A percentile compares a stretch with the other conserved stretches of the same genome.
These are phyloP conservation scores for Psittacula cyanocephala DNA, from an alignment of 2,113 vertebrate species.

Conservation along the genomic window DNA sequence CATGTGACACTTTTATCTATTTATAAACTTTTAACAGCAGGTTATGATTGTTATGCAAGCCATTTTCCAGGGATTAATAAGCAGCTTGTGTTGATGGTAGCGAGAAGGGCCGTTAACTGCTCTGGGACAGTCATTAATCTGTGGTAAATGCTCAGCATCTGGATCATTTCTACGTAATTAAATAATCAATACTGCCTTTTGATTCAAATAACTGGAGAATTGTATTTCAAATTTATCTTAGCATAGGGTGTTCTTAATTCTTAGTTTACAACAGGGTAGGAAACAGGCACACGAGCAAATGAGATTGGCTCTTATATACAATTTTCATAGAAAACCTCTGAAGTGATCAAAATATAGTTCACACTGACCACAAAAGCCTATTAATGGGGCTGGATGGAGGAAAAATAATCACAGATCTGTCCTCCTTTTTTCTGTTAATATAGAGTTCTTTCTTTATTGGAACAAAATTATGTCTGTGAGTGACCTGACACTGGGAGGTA, in stretches of 20 bases:
- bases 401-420: background rate
- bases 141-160: constrained; percentile 35
- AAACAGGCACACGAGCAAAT: background rate
- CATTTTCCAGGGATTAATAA: constrained; percentile 53
- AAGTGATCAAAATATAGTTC: background rate
- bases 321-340: background rate
- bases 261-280: background rate
- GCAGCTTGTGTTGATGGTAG: constrained; percentile 38
- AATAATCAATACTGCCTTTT: constrained; percentile 57
- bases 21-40: constrained; percentile 63
- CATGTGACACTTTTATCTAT: constrained; percentile 62
- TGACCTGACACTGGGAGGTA: background rate
- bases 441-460: background rate
- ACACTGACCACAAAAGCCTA: background rate
- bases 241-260: background rate
- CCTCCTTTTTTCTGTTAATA: background rate
- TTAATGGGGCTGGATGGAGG: background rate
- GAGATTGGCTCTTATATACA: background rate
- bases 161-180: constrained; percentile 15
- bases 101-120: constrained; percentile 4
- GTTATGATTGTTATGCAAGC: constrained; percentile 58
- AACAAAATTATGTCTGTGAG: background rate
- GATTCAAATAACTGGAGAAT: background rate
- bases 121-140: constrained; percentile 47
- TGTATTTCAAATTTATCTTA: constrained; percentile 31